Base-by-base conservation (phyloP, 2,797 vertebrate species). In the Scyliorhinus canicula region DNA sequence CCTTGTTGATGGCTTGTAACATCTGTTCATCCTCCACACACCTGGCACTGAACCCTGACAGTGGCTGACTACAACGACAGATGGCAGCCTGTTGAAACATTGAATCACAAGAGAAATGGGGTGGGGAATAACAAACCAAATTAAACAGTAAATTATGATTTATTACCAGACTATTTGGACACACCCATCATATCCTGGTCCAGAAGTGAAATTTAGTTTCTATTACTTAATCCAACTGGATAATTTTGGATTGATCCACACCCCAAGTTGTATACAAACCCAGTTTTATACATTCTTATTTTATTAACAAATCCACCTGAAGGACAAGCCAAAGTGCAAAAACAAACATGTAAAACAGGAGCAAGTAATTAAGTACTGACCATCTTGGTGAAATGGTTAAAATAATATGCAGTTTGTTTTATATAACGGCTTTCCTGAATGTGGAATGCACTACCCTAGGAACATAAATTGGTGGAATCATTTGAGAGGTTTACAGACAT, bases 21-120 rank as follows among this genome's bases (percentile, higher is more conserved):
- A 98, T 97, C 95, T 98, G 97, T 74, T 98, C 97, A 1, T 98
- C 98, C 96, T 98, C 98, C 84, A 97, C 95, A 93, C 97, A 98
- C 95, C 97, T 97, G 0, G 97, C 97, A 0, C 96, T 98, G 95
- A 98, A 97, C 63, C 98, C 98, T 0, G 97, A 97, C 52, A 98
- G 96, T 1, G 97, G 97, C 95, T 98, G 98, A 95, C 98, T 98
- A 95, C 97, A 98, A 28, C 97, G 97, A 93, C 98, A 98, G 95
- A 98, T 97, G 95, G 97, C 97, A 95, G 98, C 98, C 98, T 98
- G 96, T 86, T 97, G 96, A 16, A 95, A 95, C 96, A 44, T 47
- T 26, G 28, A 3, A 85, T 95, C 67, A 85, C 47, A 26, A 24
- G 63, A 63, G 60, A 60, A 21, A 57, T 60, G 5, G n/a, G 57